Evolutionary conservation across 2,797 vertebrate genomes (phyloP), one percentile per base, ranked within the genome.

Genomic region (Tauraco hartlaubi): DNA sequence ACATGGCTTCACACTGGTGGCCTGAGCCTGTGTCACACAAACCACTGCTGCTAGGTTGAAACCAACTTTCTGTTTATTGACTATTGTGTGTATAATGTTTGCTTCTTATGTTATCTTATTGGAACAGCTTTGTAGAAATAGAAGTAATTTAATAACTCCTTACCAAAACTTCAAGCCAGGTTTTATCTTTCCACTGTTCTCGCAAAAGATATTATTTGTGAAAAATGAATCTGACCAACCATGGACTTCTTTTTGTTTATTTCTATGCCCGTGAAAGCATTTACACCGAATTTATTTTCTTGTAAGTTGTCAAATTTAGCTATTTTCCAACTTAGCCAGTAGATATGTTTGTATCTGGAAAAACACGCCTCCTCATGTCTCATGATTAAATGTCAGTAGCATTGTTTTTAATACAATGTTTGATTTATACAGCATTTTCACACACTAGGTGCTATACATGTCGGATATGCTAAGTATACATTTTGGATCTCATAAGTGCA

Each of bases 121-220:
- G 78, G 71, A 96, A 92, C 59, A 84, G 77, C 35, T 94, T 91
- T 0, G 29, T 67, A 84, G 85, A 81, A 85, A 78, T 28, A 90
- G 33, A 75, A 82, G 3, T 64, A 4, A 77, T 89, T 89, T 71
- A 91, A 77, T 89, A 89, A 85, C 37, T 82, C 41, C 56, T 89
- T 85, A 83, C 77, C 84, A 92, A 89, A 91, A 55, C 67, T 88
- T 85, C 54, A 89, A 78, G 49, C 41, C 66, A 55, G n/a, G 51
- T 61, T 94, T 93, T 94, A 94, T 85, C 94, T 90, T 94, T 90
- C 56, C 5, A 2, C 66, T 89, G 18, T 64, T 94, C 73, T 84
- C 88, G 66, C 55, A 88, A 86, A 90, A 66, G 54, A 37, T 88
- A 91, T 94, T 80, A 71, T 81, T 95, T 78, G n/a, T 39, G 44